Base-by-base conservation (phyloP, 1,140 invertebrate genomes). In the Ostrea denselamellosa region DNA sequence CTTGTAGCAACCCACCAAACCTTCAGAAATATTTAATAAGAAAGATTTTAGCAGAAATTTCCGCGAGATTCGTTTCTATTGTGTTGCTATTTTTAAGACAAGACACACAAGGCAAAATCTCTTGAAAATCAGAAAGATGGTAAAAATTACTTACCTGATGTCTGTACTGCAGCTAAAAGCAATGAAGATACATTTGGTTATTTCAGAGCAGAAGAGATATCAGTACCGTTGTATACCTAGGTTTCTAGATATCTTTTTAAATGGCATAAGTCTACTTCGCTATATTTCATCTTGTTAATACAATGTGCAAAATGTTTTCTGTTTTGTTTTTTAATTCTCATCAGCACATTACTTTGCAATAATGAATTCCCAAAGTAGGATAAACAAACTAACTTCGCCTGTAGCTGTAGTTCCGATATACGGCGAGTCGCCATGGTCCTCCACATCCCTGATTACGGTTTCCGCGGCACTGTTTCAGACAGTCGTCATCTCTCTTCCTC, bases 361-460 rank as follows among this genome's bases (percentile, higher is more conserved):
- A n/a, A n/a, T n/a, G n/a, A 2, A 44, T 1, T 44, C 34, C 5
- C 34, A 44, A 44, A 44, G 34, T 44, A 44, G 34, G 34, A 44
- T 44, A 44, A 44, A 44, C 34, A 44, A 62, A n/a, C 65, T 25
- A 25, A 71, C 68, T 77, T 25, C 12, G 22, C 25, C 28, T 77
- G 68, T 77, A 77, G 68, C 28, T 77, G 25, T 77, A 77, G 68
- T 77, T 77, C 8, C 68, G 25, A 14, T 77, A 77, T 14, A 77
- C 25, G 25, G 68, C 68, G 25, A 77, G 25, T 28, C 68, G 25
- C 68, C 68, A 77, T 8, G 68, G 7, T 25, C 68, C 68, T 3
- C 68, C 68, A 77, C 68, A 77, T 2, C 68, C 68, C 68, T 77
- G 68, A 14, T 12, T 34, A 12, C 68, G 22, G 9, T 77, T 34